A percentile compares a stretch with the other conserved stretches of the same genome.
Conservation (phyloP, 2,797 vertebrate genomes). For the Tokudaia muenninki region DNA sequence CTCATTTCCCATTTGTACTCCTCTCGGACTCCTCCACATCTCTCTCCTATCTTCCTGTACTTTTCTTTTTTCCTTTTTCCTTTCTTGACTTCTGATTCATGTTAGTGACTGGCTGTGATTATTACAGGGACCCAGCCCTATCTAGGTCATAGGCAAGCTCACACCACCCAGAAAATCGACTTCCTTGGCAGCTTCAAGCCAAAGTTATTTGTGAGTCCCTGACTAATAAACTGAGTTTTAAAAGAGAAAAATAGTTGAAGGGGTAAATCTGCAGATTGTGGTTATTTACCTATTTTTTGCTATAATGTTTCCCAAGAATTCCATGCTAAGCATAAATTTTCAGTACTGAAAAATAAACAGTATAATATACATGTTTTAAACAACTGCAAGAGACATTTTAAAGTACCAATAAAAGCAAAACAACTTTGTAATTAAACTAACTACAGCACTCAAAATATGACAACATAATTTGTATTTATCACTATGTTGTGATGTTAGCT, state of each 20-base stretch:
- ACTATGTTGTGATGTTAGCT: conserved; percentile 74
- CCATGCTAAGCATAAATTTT: conserved; percentile 23
- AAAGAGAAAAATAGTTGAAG: conserved; percentile 21
- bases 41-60: neutral
- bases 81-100: neutral
- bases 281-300: conserved; percentile 40
- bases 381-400: conserved; percentile 65
- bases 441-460: conserved; percentile 66
- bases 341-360: conserved; percentile 62
- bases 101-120: neutral
- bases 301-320: conserved; percentile 20
- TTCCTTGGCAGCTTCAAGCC: neutral
- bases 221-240: conserved; percentile 3
- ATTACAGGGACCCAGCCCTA: neutral
- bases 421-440: conserved; percentile 77
- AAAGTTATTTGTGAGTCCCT: neutral
- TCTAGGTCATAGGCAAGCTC: neutral
- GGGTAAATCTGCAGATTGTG: neutral
- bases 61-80: neutral
- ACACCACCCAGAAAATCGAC: neutral
- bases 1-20: neutral
- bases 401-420: conserved; percentile 69
- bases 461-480: conserved; percentile 80
- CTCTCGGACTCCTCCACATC: neutral
- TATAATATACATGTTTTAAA: conserved; percentile 67